Conservation (phyloP, 2,113 vertebrate species). For the Notothenia rossii region DNA sequence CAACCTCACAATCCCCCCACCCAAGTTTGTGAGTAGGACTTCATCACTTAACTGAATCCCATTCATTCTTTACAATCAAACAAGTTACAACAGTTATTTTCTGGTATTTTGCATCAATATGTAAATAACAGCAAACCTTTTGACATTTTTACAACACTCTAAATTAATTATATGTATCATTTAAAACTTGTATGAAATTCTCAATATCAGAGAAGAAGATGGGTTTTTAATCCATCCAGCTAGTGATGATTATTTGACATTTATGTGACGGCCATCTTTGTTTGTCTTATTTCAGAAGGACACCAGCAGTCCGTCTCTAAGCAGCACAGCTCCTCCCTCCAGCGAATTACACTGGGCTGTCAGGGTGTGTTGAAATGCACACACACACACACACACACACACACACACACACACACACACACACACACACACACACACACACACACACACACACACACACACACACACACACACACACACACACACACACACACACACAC, state of each 20-base stretch:
- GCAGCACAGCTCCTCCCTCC: constrained; percentile 79
- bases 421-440: neutral
- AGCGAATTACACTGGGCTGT: constrained; percentile 92
- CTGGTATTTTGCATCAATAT: neutral
- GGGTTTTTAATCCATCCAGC: neutral
- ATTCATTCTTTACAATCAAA: neutral
- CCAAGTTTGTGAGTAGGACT: constrained; percentile 94
- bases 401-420: neutral
- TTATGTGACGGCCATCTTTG: neutral
- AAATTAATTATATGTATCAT: neutral
- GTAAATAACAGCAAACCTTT: too few species aligned
- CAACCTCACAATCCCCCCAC: constrained; percentile 88
- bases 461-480: constrained; percentile 9
- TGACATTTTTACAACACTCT: too few species aligned
- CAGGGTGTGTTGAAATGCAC: constrained; percentile 85
- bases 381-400: constrained; percentile 14
- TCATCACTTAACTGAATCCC: neutral
- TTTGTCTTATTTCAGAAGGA: constrained; percentile 88
- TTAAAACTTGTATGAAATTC: neutral
- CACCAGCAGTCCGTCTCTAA: constrained; percentile 91
- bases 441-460: constrained; percentile 7
- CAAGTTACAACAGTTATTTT: neutral
- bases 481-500: neutral
- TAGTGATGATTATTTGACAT: neutral
- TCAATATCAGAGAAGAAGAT: neutral